phyloP scores from a whole-genome alignment of 2,888 invertebrate species.

The Andrena marginata region DNA sequence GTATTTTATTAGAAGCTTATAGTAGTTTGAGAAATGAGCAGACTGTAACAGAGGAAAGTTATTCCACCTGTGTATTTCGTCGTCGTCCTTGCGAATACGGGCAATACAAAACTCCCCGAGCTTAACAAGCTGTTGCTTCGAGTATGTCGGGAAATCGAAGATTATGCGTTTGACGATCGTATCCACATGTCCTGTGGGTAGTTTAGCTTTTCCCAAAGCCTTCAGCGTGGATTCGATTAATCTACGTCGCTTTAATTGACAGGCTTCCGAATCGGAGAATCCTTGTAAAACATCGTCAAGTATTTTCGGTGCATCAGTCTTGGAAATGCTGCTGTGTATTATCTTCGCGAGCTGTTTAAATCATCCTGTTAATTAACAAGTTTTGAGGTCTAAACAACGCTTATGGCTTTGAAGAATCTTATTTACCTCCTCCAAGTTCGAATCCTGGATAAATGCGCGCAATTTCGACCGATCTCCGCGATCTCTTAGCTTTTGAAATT shows the following conservation, averaged over 20 bases:
- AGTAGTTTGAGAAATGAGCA: not conserved
- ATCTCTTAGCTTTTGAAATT: slow-evolving; percentile 5
- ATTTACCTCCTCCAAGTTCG: slow-evolving; percentile 41
- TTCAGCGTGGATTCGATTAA: slow-evolving; percentile 82
- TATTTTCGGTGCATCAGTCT: slow-evolving; percentile 76
- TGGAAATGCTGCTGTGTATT: slow-evolving; percentile 74
- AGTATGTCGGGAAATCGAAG: slow-evolving; percentile 86
- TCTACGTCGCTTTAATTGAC: slow-evolving; percentile 78
- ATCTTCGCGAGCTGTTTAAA: slow-evolving; percentile 77
- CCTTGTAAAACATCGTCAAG: slow-evolving; percentile 78
- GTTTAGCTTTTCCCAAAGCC: slow-evolving; percentile 82
- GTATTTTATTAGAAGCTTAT: not conserved
- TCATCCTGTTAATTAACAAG: slow-evolving; percentile 85
- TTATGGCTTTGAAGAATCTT: not conserved
- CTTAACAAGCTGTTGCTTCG: slow-evolving; percentile 86
- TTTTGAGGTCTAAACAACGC: not conserved
- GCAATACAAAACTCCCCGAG: slow-evolving; percentile 87
- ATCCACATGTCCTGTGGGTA: slow-evolving; percentile 84
- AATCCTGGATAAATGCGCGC: slow-evolving; percentile 27
- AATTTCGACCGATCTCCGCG: slow-evolving; percentile 6
- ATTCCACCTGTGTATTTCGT: slow-evolving; percentile 85
- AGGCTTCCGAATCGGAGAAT: slow-evolving; percentile 73
- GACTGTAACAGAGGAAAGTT: not conserved
- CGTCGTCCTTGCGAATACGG: slow-evolving; percentile 86
- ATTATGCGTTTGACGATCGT: slow-evolving; percentile 86